Base-by-base conservation (phyloP, 2,113 vertebrate species). In the Neogobius melanostomus region DNA sequence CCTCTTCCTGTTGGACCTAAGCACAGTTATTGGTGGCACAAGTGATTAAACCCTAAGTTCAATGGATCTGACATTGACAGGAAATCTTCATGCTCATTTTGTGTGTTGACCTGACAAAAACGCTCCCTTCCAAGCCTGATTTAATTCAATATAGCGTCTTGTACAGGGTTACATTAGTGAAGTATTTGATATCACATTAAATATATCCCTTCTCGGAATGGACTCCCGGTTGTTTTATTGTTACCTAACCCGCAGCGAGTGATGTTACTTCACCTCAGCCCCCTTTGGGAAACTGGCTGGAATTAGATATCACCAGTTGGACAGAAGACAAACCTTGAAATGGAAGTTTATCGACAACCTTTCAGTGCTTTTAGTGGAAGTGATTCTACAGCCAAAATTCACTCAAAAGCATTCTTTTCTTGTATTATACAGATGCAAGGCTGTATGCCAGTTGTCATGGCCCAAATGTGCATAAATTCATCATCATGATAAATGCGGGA, bases 401-500 rank as follows among this genome's bases (percentile, higher is more conserved):
- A 66, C 74, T 72, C 76, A 72, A 59, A 21, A 72, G n/a, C 60
- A 63, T 54, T 1, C 21, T 63, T 52, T 48, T 64, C 74, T 0
- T 62, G 62, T 68, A 51, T 52, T 65, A 46, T 46, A 64, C 54
- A 77, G 70, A 68, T 71, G 63, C 0, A 12, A 61, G 53, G 66
- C 63, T 66, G 79, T 75, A 73, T 53, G 71, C 83, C 84, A 82
- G 77, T 88, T 87, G 87, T 80, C 82, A 62, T 45, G 45, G 51
- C 66, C 59, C 62, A 81, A 88, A 86, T 76, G 46, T 12, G 56
- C 50, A 54, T 43, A 79, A 67, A 90, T 89, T 87, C 48, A 87
- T 90, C 87, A 85, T 76, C 62, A 66, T 86, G 84, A 90, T 87
- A 79, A 89, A 92, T 83, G 84, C 8, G 17, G 73, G 70, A 82